Evolutionary conservation across 2,113 vertebrate species (phyloP), one percentile per base, ranked within the genome.

Genomic region (Apodemus sylvaticus): DNA sequence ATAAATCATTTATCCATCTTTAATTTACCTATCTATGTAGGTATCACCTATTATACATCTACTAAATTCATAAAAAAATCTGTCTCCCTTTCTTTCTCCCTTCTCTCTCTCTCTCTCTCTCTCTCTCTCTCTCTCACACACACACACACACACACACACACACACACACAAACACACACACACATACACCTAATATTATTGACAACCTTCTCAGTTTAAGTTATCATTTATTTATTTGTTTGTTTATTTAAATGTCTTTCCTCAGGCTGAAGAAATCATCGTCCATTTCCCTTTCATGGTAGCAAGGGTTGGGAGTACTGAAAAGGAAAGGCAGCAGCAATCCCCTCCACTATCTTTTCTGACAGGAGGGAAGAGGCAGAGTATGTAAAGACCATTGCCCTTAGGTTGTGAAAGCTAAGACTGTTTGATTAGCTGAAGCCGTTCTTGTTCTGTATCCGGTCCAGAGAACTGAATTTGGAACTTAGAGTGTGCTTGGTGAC

Each of bases 381-480:
- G 70, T 97, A 87, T 74, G 87, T 60, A 96, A 96, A 71, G 92
- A 22, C n/a, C 88, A 83, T 8, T 62, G 8, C 39, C 45, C 9
- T 96, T 76, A 91, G 2, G 64, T 45, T 77, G 51, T 83, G 7
- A 94, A 91, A 17, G 26, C 48, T 92, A 10, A 31, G 24, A 26
- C 17, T 68, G 0, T 92, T 96, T 74, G 96, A 94, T 45, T 90
- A 86, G 31, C 39, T 16, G 89, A 11, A 81, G 39, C 2, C 96
- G 82, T 0, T 22, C 29, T 60, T 93, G 68, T 81, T 79, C 82
- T 91, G 86, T 89, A 83, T 53, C 70, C 9, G 85, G 58, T 89
- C 95, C 64, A 97, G 12, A 66, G 64, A 62, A n/a, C 51, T 94
- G 94, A 96, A 96, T 71, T 53, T 53, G 86, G 58, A 45, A 24